Evolutionary conservation across 1,140 invertebrate species (phyloP), one percentile per base, ranked within the genome.

Genomic region (Lepidurus couesii): DNA sequence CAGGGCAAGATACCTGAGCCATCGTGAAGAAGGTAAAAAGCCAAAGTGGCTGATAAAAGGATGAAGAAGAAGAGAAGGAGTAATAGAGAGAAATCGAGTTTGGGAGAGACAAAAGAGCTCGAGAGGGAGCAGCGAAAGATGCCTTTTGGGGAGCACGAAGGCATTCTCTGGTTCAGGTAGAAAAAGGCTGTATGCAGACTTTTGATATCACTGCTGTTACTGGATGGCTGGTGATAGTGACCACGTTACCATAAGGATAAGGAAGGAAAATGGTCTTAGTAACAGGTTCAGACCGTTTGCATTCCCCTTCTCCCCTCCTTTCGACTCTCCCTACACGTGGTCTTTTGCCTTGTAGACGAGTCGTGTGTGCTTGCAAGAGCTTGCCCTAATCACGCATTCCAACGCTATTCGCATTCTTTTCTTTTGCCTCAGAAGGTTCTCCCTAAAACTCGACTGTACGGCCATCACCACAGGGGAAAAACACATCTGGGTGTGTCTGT

Each of bases 191-290:
- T 65, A 7, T 65, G 53, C 53, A 65, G 53, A 65, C 53, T 21
- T 65, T 65, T 65, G 53, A 65, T 65, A 65, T 65, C 53, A 65
- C 53, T 65, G 53, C 53, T 65, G 16, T 65, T 16, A 65, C 53
- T 65, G 53, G 53, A 65, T 16, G 13, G 53, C 16, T 65, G 53
- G 53, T 9, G 8, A 65, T 16, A 21, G 53, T 21, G 53, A 65
- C 53, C 53, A 21, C 16, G 53, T 65, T 47, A 47, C 45, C 53
- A 5, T 21, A 65, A 47, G 53, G 53, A 21, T 65, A 65, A 65
- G 21, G 53, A 34, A 34, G 53, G 53, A 65, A 16, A 65, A 65
- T 65, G 53, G 53, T 65, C 53, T 7, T 65, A 21, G 53, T 65
- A 65, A 65, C 53, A 65, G 53, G 53, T 21, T 65, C 13, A 7